phyloP scores from a whole-genome alignment of 2,113 vertebrate species.

The Aplodontia rufa region DNA sequence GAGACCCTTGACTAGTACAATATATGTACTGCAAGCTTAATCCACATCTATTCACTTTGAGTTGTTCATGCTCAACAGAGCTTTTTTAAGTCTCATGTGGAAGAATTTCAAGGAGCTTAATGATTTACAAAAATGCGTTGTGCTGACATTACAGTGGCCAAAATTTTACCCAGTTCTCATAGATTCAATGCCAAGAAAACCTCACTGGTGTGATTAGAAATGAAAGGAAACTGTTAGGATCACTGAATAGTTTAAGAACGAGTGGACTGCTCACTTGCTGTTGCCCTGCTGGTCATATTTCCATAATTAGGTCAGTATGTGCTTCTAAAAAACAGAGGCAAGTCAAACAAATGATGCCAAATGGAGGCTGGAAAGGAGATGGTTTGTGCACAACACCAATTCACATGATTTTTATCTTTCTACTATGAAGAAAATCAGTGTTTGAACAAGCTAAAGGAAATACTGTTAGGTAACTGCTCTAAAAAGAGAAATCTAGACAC shows the following conservation, averaged over 20 bases:
- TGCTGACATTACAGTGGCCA: slow-evolving; percentile 28
- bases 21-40: neutral
- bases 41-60: neutral
- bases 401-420: slow-evolving; percentile 23
- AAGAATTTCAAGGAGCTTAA: slow-evolving; percentile 52
- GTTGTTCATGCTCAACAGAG: neutral
- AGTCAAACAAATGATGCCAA: slow-evolving; percentile 38
- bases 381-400: neutral
- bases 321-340: neutral
- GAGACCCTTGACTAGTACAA: neutral
- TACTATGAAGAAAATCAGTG: slow-evolving; percentile 2
- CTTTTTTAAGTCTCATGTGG: neutral
- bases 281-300: neutral
- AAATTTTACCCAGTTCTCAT: slow-evolving; percentile 46
- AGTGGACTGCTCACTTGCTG: neutral
- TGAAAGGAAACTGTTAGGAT: slow-evolving; percentile 45
- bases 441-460: slow-evolving; percentile 24
- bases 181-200: slow-evolving; percentile 58
- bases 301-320: slow-evolving; percentile 34
- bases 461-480: neutral
- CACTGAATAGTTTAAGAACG: neutral
- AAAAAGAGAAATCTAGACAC: neutral
- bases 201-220: slow-evolving; percentile 39
- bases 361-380: neutral
- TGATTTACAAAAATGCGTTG: slow-evolving; percentile 54